A percentile compares a stretch with the other conserved stretches of the same genome.
phyloP scores from a whole-genome alignment of 2,888 invertebrate genomes.

The Athalia cordata region DNA sequence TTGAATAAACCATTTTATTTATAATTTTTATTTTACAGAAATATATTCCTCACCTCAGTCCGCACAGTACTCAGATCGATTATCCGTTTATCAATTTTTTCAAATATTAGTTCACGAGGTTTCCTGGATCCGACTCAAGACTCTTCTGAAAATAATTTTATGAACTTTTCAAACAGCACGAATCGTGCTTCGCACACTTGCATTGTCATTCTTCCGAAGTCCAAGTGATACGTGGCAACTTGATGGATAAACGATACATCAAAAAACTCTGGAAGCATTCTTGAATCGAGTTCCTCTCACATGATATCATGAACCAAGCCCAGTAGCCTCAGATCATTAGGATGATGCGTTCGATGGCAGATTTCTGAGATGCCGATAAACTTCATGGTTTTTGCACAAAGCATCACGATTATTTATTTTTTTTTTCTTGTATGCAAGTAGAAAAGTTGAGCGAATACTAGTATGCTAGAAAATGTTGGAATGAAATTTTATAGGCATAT shows the following conservation, averaged over 20 bases:
- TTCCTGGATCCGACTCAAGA: not conserved
- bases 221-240: not conserved
- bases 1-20: conserved; percentile 34
- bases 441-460: too few species aligned
- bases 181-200: conserved; percentile 8
- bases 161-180: conserved; percentile 12
- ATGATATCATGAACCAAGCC: not conserved
- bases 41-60: not conserved
- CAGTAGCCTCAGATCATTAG: not conserved
- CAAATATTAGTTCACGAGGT: too few species aligned
- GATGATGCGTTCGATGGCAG: too few species aligned
- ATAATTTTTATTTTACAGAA: not conserved
- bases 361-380: too few species aligned
- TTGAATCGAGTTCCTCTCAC: not conserved
- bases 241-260: not conserved
- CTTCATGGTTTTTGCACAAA: too few species aligned
- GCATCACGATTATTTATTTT: too few species aligned
- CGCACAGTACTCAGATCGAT: not conserved
- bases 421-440: too few species aligned
- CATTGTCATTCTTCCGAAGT: not conserved
- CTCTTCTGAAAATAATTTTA: not conserved
- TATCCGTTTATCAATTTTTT: not conserved
- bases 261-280: conserved; percentile 12
- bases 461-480: not conserved
- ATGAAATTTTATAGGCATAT: not conserved